A percentile compares a stretch with the other conserved stretches of the same genome.
Evolutionary conservation across 2,113 vertebrate genomes (phyloP).

Genomic region (Phalacrocorax brasilianus): DNA sequence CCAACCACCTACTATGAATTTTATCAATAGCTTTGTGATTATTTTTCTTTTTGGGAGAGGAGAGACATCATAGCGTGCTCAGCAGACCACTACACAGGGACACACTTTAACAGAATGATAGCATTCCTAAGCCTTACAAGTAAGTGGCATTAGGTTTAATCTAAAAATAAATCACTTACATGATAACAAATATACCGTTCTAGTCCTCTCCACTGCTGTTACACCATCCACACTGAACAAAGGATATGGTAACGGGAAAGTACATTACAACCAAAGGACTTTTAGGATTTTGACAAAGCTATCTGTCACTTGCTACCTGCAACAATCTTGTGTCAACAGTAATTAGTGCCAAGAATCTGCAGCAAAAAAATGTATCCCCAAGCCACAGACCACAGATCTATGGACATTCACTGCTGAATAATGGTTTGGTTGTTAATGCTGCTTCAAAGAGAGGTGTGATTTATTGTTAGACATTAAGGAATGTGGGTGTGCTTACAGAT

Average conservation of each 20-base stretch:
- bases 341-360: not conserved
- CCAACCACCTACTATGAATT: not conserved
- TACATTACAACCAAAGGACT: not conserved
- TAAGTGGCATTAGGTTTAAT: not conserved
- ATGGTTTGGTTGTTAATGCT: not conserved
- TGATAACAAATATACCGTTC: not conserved
- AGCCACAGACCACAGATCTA: not conserved
- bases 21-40: not conserved
- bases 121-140: not conserved
- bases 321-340: not conserved
- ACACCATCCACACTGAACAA: not conserved
- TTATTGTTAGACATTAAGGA: not conserved
- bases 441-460: not conserved
- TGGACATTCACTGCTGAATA: not conserved
- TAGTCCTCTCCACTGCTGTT: not conserved
- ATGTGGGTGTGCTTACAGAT: not conserved
- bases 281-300: not conserved
- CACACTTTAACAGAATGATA: not conserved
- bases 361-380: not conserved
- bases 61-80: not conserved
- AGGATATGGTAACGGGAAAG: not conserved
- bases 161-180: conserved; percentile 10
- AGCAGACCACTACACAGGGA: not conserved
- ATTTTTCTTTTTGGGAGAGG: not conserved
- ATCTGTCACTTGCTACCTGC: not conserved